Evolutionary conservation across 2,113 vertebrate species (phyloP), one percentile per base, ranked within the genome.

Genomic region (Gavialis gangeticus): DNA sequence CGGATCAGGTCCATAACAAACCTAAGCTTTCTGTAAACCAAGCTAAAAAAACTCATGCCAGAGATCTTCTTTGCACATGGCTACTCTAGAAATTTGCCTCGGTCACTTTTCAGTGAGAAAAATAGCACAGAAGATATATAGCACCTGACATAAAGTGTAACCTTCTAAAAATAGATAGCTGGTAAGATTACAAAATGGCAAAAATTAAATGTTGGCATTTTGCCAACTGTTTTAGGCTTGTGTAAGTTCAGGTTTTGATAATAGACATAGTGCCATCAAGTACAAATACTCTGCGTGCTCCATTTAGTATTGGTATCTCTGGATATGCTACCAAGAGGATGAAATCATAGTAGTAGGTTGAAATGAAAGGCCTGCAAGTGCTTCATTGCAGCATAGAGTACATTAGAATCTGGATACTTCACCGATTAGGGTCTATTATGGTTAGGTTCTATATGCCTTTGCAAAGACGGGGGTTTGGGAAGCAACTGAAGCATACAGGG

Each of bases 261-360:
- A 14, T 57, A 89, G 46, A 28, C 17, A 12, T 5, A 13, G 9
- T 59, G 25, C 13, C 78, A 12, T 83, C 59, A 30, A 5, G 54
- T 73, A 67, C 64, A 30, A 63, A 63, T 63, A 10, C 13, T 46
- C 9, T 88, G 21, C 12, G 10, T 0, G 1, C 28, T 82, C 7
- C 76, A 75, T 75, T 79, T 84, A 84, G 17, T 28, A 66, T 16
- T 75, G 77, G 88, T 75, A 34, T 87, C 34, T 78, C 54, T 82
- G n/a, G 18, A 27, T 63, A 54, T 22, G 3, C 55, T 77, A 19
- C 28, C 34, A 82, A 78, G 82, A 87, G 46, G 7, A 60, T 73
- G 22, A 1, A 14, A 84, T 95, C 82, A 46, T 13, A 18, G 12
- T 69, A 22, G 57, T 81, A 73, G 11, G 17, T 16, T 82, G 78